Percentiles rank a stretch among this genome's conserved stretches.
Evolutionary conservation across 2,113 vertebrate species (phyloP).

Genomic region (Protobothrops mucrosquamatus): DNA sequence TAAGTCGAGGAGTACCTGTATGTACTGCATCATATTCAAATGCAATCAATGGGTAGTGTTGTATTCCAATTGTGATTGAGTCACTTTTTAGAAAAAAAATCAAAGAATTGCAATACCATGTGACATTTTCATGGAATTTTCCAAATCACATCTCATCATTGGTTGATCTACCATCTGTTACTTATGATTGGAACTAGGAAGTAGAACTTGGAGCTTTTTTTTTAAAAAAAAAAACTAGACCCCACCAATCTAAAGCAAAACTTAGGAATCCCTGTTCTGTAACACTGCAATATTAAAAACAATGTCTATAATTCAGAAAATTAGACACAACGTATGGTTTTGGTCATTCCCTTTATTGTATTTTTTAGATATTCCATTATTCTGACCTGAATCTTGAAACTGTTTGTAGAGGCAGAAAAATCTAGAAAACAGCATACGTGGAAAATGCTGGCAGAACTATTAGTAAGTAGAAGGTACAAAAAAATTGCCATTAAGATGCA

Average conservation of each 20-base stretch:
- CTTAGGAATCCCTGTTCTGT: neutral
- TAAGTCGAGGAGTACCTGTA: neutral
- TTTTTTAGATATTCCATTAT: neutral
- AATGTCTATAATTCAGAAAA: neutral
- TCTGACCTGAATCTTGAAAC: neutral
- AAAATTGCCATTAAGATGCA: neutral
- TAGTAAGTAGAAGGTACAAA: neutral
- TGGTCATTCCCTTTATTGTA: neutral
- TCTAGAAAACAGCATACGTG: neutral
- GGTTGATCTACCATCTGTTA: neutral
- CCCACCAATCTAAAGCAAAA: neutral
- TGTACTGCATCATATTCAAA: neutral
- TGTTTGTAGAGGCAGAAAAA: neutral
- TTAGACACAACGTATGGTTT: neutral
- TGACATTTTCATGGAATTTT: neutral
- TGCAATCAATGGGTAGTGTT: neutral
- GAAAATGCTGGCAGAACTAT: neutral
- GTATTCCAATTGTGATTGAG: neutral
- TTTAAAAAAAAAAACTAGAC: neutral
- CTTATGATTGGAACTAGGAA: neutral
- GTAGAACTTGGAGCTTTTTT: neutral
- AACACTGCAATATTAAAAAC: neutral
- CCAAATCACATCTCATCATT: neutral
- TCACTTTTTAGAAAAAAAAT: neutral
- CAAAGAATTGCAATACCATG: neutral